These are phyloP conservation scores for Catocala fraxini DNA, from an alignment of 2,888 invertebrate genomes.

Conservation along the genomic window DNA sequence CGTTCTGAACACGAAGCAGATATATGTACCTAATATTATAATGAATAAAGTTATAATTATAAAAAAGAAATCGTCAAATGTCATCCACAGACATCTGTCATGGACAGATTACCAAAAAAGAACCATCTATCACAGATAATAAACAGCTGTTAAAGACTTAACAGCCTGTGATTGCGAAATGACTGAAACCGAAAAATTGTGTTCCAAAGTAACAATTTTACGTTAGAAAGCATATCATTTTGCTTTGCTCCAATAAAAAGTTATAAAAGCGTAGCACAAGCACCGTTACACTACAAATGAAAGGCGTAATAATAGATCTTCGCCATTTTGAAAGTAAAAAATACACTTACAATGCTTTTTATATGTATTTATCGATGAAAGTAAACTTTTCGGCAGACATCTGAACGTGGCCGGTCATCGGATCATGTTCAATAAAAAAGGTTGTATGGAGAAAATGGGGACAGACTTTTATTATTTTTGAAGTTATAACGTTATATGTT, in stretches of 20 bases:
- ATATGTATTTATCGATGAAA: conserved; percentile 24
- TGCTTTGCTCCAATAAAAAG: conserved; percentile 79
- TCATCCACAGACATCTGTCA: too few relatives aligned
- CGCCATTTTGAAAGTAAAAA: conserved; percentile 44
- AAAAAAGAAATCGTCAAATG: background rate
- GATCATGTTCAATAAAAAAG: conserved; percentile 3
- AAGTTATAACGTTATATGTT: too few relatives aligned
- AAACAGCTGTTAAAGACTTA: background rate
- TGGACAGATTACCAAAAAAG: background rate
- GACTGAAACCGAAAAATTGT: conserved; percentile 37
- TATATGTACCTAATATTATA: too few relatives aligned
- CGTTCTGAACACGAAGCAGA: too few relatives aligned
- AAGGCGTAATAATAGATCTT: conserved; percentile 52
- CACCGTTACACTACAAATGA: conserved; percentile 64
- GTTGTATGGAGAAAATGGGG: background rate
- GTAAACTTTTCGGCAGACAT: conserved; percentile 21
- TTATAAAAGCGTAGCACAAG: conserved; percentile 64
- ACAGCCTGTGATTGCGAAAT: conserved; percentile 2
- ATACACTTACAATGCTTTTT: conserved; percentile 30
- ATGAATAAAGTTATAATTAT: too few relatives aligned
- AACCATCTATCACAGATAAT: background rate
- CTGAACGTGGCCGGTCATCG: conserved; percentile 7
- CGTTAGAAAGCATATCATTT: conserved; percentile 79
- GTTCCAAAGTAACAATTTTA: conserved; percentile 40
- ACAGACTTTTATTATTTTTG: background rate